These are phyloP conservation scores for Microplitis demolitor DNA, from an alignment of 1,140 invertebrate genomes.

Conservation along the genomic window DNA sequence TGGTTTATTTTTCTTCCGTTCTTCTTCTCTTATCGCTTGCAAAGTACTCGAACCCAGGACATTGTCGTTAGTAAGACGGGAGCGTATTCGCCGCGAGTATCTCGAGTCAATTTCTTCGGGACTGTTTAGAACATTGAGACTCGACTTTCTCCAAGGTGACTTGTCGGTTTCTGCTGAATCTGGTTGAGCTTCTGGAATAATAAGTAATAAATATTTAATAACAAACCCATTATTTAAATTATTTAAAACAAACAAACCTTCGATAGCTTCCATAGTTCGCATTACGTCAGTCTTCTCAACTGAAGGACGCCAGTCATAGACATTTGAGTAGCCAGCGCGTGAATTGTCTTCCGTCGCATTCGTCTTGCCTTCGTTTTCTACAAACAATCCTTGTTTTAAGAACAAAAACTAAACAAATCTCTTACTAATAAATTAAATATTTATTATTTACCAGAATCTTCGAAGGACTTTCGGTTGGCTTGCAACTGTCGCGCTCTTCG, in stretches of 20 bases:
- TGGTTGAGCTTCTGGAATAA: conserved; percentile 69
- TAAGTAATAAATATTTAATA: background rate
- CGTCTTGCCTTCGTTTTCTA: conserved; percentile 76
- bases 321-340: conserved; percentile 65
- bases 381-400: conserved; percentile 23
- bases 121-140: conserved; percentile 68
- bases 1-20: conserved; percentile 56
- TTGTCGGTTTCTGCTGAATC: conserved; percentile 72
- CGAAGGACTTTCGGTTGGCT: conserved; percentile 76
- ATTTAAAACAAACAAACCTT: conserved; percentile 63
- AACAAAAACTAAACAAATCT: background rate
- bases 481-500: conserved; percentile 67
- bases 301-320: conserved; percentile 81
- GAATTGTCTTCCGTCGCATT: conserved; percentile 73
- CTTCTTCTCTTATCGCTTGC: conserved; percentile 66
- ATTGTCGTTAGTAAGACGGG: conserved; percentile 58
- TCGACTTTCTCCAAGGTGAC: conserved; percentile 77
- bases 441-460: conserved; percentile 72
- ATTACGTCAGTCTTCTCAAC: conserved; percentile 84
- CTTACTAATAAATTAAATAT: no score
- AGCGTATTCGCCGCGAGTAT: conserved; percentile 61
- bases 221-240: no score
- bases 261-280: conserved; percentile 82
- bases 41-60: conserved; percentile 54
- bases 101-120: conserved; percentile 64